phyloP scores from a whole-genome alignment of 1,140 invertebrate genomes.

The Drosophila bifasciata region DNA sequence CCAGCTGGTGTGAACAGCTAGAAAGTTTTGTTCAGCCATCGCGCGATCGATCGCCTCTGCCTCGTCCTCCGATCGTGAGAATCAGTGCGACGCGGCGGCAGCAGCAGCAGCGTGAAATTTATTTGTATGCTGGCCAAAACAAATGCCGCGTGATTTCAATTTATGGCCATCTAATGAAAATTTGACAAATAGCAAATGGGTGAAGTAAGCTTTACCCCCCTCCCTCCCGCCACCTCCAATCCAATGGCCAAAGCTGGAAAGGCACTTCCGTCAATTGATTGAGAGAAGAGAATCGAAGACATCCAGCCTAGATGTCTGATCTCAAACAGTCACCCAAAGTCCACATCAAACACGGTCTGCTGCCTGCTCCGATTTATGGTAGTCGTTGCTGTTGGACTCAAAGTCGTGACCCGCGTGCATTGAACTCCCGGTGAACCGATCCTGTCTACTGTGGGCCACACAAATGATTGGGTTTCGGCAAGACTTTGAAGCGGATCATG shows the following conservation, averaged over 20 bases:
- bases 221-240: conserved; percentile 35
- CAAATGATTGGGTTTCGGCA: background rate
- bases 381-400: conserved; percentile 20
- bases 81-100: conserved; percentile 51
- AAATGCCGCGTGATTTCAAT: conserved; percentile 66
- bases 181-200: conserved; percentile 79
- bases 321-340: conserved; percentile 39
- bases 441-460: conserved; percentile 41
- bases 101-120: conserved; percentile 50
- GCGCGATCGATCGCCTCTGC: conserved; percentile 1
- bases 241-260: conserved; percentile 25
- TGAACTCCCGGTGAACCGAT: conserved; percentile 59
- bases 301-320: conserved; percentile 10
- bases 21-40: conserved; percentile 67
- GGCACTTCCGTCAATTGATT: conserved; percentile 63
- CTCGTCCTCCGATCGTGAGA: conserved; percentile 56
- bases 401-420: conserved; percentile 78
- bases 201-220: conserved; percentile 7
- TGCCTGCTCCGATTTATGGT: conserved; percentile 59
- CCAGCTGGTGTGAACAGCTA: conserved; percentile 77
- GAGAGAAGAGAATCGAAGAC: conserved; percentile 20
- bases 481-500: conserved; percentile 9
- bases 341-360: conserved; percentile 20
- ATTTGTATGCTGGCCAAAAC: conserved; percentile 70
- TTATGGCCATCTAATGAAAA: conserved; percentile 77